Evolutionary conservation across 2,113 vertebrate genomes (phyloP).

Genomic region (Prolemur simus): DNA sequence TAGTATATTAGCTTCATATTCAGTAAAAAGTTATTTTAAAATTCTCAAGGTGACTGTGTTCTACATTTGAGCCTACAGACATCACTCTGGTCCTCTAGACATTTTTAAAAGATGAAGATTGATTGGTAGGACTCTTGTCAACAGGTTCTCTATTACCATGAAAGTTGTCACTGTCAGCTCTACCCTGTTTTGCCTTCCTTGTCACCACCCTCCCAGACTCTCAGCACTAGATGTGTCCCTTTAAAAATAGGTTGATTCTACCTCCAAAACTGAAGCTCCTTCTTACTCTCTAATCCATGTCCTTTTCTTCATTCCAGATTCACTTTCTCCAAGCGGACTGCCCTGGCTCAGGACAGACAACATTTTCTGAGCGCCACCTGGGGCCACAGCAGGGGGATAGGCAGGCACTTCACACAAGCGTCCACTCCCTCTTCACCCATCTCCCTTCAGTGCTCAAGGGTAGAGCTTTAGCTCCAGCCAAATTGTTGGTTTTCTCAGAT

Average conservation of each 20-base stretch:
- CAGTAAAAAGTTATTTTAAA: slow-evolving; percentile 5
- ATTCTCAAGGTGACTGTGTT: background rate
- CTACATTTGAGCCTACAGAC: background rate
- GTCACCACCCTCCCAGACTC: background rate
- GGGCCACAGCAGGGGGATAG: background rate
- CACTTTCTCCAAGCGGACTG: background rate
- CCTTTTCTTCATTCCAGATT: background rate
- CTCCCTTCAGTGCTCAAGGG: background rate
- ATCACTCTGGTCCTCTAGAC: background rate
- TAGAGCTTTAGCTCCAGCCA: background rate
- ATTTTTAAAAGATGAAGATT: background rate
- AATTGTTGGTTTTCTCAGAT: background rate
- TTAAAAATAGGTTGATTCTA: background rate
- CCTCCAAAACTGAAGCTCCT: background rate
- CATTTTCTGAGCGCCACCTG: background rate
- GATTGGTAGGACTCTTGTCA: background rate
- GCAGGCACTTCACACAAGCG: background rate
- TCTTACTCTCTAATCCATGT: background rate
- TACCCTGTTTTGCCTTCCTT: background rate
- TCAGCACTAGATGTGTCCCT: background rate
- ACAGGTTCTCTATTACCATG: background rate
- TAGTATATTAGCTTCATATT: background rate
- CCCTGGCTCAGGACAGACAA: background rate
- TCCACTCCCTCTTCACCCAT: background rate
- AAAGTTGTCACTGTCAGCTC: background rate